phyloP scores from a whole-genome alignment of 2,113 vertebrate species.

The Chionis minor region DNA sequence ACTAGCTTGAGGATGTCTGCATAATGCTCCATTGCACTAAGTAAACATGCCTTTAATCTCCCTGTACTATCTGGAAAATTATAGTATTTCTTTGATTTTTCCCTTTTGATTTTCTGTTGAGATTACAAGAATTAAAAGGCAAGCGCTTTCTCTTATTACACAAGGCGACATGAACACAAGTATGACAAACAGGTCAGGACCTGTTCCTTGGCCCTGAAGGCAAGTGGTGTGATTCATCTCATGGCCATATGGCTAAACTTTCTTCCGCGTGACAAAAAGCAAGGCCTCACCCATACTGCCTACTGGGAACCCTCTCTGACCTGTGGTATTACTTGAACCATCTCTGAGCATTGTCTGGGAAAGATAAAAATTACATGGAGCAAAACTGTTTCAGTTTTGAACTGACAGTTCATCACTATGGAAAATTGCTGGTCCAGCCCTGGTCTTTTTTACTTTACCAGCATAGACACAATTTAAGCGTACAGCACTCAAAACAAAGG shows the following conservation, averaged over 20 bases:
- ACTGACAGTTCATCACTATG: neutral
- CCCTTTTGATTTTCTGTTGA: constrained; percentile 4
- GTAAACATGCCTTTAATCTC: constrained; percentile 43
- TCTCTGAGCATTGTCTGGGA: neutral
- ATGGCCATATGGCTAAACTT: neutral
- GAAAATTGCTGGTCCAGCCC: neutral
- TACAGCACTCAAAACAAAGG: neutral
- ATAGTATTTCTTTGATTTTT: constrained; percentile 18
- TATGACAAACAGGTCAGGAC: neutral
- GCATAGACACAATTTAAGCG: neutral
- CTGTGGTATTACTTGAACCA: neutral
- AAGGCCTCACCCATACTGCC: neutral
- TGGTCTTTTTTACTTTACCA: neutral
- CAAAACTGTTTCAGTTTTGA: neutral
- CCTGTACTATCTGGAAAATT: constrained; percentile 43
- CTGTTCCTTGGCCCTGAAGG: neutral
- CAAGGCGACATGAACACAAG: neutral
- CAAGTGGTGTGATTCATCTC: constrained; percentile 17
- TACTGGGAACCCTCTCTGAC: neutral
- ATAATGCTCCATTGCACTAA: neutral
- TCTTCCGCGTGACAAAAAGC: neutral
- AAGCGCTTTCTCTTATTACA: neutral
- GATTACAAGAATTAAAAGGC: constrained; percentile 5
- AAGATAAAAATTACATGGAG: neutral
- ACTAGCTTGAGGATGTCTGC: constrained; percentile 1